A percentile compares a stretch with the other conserved stretches of the same genome.
phyloP scores from a whole-genome alignment of 1,140 invertebrate genomes.

The Drosophila lacertosa region DNA sequence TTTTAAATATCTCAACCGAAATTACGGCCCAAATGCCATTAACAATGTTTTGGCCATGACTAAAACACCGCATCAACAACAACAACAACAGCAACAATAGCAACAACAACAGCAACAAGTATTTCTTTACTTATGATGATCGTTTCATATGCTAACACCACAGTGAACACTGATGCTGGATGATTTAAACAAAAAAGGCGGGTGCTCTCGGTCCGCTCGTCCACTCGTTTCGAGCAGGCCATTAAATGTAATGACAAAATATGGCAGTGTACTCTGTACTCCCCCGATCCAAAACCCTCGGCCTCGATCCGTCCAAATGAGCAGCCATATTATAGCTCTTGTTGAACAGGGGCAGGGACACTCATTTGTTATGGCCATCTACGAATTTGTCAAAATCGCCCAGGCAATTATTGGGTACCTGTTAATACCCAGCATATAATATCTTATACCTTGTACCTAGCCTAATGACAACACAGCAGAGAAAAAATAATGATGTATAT shows the following conservation, averaged over 20 bases:
- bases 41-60: slow-evolving; percentile 57
- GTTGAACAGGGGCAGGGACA: slow-evolving; percentile 32
- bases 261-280: slow-evolving; percentile 46
- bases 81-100: background rate
- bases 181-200: slow-evolving; percentile 44
- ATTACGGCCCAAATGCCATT: slow-evolving; percentile 71
- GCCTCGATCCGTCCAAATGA: slow-evolving; percentile 27
- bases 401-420: slow-evolving; percentile 16
- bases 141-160: slow-evolving; percentile 23
- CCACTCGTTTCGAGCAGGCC: slow-evolving; percentile 45
- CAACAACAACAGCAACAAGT: slow-evolving; percentile 21
- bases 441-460: too few species aligned
- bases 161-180: slow-evolving; percentile 22
- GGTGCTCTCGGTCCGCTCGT: slow-evolving; percentile 31
- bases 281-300: slow-evolving; percentile 8
- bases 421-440: too few species aligned
- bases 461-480: slow-evolving; percentile 20
- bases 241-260: slow-evolving; percentile 77
- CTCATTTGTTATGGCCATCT: slow-evolving; percentile 40
- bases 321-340: slow-evolving; percentile 32
- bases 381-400: slow-evolving; percentile 56
- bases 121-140: slow-evolving; percentile 24
- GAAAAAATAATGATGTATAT: too few species aligned
- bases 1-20: slow-evolving; percentile 65
- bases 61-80: slow-evolving; percentile 24